These are phyloP conservation scores for Electrophaes corylata DNA, from an alignment of 2,888 invertebrate genomes.

Conservation along the genomic window DNA sequence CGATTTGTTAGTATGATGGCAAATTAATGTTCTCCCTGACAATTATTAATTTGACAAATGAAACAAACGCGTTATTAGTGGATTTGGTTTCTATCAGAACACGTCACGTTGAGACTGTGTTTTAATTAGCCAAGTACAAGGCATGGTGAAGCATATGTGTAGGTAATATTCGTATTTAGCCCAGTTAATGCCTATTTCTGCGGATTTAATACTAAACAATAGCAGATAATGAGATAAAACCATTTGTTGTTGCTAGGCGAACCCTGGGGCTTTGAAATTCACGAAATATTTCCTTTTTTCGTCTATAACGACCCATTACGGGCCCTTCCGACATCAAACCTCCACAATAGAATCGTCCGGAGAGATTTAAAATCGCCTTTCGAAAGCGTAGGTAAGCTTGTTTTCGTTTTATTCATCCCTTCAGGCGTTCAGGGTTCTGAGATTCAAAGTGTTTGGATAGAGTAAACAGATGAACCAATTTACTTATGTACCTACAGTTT, in stretches of 20 bases:
- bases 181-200: conserved; percentile 8
- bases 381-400: conserved; percentile 33
- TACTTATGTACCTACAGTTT: neutral
- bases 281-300: conserved; percentile 56
- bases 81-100: conserved; percentile 21
- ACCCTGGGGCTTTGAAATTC: conserved; percentile 48
- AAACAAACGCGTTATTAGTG: conserved; percentile 7
- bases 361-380: conserved; percentile 42
- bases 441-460: conserved; percentile 11
- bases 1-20: neutral
- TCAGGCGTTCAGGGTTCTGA: conserved; percentile 26
- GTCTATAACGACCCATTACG: conserved; percentile 56
- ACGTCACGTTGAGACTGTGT: conserved; percentile 19
- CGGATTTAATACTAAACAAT: conserved; percentile 22
- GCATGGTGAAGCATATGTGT: neutral
- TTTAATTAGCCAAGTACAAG: conserved; percentile 29
- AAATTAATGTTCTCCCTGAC: conserved; percentile 1
- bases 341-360: conserved; percentile 47
- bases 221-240: conserved; percentile 22
- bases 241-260: conserved; percentile 24
- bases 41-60: conserved; percentile 19
- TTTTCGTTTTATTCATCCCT: conserved; percentile 38
- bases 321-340: conserved; percentile 53
- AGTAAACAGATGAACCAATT: conserved; percentile 15
- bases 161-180: conserved; percentile 6